phyloP scores from a whole-genome alignment of 2,888 invertebrate species.

The Eupithecia insigniata region DNA sequence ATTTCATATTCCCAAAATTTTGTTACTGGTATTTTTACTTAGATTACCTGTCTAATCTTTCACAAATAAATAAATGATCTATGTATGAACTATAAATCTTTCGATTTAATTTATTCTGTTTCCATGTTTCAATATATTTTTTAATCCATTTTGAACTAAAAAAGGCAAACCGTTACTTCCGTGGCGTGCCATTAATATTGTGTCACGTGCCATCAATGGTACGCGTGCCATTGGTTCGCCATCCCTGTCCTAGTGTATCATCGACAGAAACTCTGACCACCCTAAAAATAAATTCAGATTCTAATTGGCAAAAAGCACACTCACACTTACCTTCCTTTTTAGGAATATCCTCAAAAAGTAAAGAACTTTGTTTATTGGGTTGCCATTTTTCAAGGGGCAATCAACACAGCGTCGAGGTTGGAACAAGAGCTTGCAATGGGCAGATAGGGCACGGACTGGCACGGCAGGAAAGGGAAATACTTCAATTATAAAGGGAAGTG shows the following conservation, averaged over 20 bases:
- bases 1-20: too few species aligned
- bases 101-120: too few species aligned
- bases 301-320: background rate
- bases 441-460: conserved; percentile 61
- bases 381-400: conserved; percentile 49
- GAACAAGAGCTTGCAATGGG: conserved; percentile 52
- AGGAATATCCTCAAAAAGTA: conserved; percentile 2
- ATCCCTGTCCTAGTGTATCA: background rate
- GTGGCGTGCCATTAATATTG: too few species aligned
- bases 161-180: too few species aligned
- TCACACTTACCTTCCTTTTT: background rate
- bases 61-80: too few species aligned
- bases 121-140: too few species aligned
- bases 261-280: background rate
- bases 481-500: conserved; percentile 23
- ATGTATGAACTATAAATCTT: too few species aligned
- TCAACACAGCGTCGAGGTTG: conserved; percentile 48
- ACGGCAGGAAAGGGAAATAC: conserved; percentile 29
- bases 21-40: too few species aligned
- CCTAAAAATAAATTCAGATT: background rate
- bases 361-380: conserved; percentile 37
- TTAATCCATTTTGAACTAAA: too few species aligned
- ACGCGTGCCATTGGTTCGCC: too few species aligned
- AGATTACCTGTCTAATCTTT: too few species aligned
- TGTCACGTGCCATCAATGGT: too few species aligned